Percentiles rank a stretch among this genome's conserved stretches.
phyloP scores from a whole-genome alignment of 2,888 invertebrate genomes.

The Nowickia ferox region DNA sequence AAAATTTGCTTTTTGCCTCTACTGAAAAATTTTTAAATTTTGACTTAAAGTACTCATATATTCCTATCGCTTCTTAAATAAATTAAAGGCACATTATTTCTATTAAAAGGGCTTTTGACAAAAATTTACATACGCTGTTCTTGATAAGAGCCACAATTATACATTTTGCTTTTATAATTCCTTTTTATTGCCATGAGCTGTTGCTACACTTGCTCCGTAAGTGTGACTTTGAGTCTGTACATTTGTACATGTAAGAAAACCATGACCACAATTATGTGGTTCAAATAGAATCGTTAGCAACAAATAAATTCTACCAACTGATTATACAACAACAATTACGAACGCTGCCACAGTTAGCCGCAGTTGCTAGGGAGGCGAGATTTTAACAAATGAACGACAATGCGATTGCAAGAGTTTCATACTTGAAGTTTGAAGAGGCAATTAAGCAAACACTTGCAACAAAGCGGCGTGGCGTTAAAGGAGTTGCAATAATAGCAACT shows the following conservation, averaged over 20 bases:
- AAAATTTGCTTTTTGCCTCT: too few relatives aligned
- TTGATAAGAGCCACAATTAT: neutral
- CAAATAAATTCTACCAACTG: slow-evolving; percentile 35
- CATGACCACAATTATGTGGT: slow-evolving; percentile 52
- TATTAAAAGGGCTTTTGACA: neutral
- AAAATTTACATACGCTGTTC: too few relatives aligned
- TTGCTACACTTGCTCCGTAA: neutral
- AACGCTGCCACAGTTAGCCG: slow-evolving; percentile 24
- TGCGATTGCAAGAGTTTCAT: neutral
- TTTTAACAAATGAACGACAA: slow-evolving; percentile 12
- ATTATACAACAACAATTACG: slow-evolving; percentile 63
- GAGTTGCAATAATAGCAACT: slow-evolving; percentile 16
- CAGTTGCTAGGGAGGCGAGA: slow-evolving; percentile 24
- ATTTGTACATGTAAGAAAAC: neutral
- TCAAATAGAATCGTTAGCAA: slow-evolving; percentile 35
- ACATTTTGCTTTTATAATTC: neutral
- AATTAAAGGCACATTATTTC: neutral
- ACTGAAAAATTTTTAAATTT: too few relatives aligned
- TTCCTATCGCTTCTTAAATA: too few relatives aligned
- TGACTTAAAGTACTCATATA: too few relatives aligned
- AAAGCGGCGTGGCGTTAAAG: neutral
- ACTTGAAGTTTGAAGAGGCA: slow-evolving; percentile 47
- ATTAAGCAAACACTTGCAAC: slow-evolving; percentile 47
- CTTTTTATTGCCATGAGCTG: neutral
- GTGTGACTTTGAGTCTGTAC: neutral